phyloP scores from a whole-genome alignment of 1,140 invertebrate genomes.

The Drosophila nebulosa region DNA sequence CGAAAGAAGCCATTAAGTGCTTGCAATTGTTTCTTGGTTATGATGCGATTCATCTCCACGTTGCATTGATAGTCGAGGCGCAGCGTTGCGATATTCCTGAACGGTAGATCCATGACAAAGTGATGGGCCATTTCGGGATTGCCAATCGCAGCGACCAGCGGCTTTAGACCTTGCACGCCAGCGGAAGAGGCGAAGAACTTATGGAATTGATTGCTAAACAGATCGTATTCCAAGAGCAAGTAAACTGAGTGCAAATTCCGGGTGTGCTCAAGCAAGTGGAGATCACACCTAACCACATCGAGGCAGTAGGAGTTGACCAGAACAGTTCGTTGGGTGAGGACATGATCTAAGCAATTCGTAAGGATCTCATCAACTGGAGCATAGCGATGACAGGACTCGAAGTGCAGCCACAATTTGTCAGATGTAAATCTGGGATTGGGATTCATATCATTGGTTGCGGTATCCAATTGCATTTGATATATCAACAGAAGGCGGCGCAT shows the following conservation, averaged over 20 bases:
- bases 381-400: conserved; percentile 4
- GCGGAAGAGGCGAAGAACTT: background rate
- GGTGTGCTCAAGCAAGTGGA: background rate
- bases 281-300: background rate
- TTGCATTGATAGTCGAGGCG: background rate
- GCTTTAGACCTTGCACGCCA: too few relatives aligned
- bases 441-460: background rate
- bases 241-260: background rate
- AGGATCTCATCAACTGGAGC: conserved; percentile 13
- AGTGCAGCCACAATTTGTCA: conserved; percentile 12
- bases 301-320: background rate
- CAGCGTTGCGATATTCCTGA: background rate
- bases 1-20: background rate
- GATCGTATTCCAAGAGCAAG: background rate
- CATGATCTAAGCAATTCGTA: background rate
- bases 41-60: background rate
- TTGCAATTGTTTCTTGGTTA: background rate
- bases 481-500: conserved; percentile 14
- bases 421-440: background rate
- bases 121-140: background rate
- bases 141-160: too few relatives aligned
- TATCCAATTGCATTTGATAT: conserved; percentile 24
- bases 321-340: background rate
- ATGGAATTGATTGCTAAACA: background rate
- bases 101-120: background rate